Evolutionary conservation across 2,888 invertebrate species (phyloP).

Genomic region (Drosophila tripunctata): DNA sequence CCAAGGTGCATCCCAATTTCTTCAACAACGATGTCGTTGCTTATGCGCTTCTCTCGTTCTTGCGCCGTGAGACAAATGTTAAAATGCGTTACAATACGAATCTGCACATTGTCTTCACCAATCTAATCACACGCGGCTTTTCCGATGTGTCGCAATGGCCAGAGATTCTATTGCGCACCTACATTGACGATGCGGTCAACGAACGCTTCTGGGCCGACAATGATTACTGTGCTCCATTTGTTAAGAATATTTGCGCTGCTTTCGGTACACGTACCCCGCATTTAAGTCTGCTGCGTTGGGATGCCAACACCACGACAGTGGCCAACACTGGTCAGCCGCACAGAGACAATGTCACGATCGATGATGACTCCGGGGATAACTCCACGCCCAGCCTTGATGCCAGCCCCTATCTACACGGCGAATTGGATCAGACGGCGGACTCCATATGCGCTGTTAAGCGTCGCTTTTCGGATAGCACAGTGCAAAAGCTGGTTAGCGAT

Average conservation of each 20-base stretch:
- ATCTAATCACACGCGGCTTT: slow-evolving; percentile 92
- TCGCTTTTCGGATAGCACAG: slow-evolving; percentile 85
- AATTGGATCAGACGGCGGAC: slow-evolving; percentile 84
- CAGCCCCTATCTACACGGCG: slow-evolving; percentile 78
- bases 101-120: slow-evolving; percentile 92
- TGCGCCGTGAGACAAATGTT: slow-evolving; percentile 91
- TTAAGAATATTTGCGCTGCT: slow-evolving; percentile 92
- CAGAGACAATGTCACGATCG: slow-evolving; percentile 69
- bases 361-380: slow-evolving; percentile 86
- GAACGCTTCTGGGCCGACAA: slow-evolving; percentile 98
- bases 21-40: slow-evolving; percentile 91
- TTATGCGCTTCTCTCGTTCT: slow-evolving; percentile 91
- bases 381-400: slow-evolving; percentile 83
- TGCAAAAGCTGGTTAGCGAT: slow-evolving; percentile 92
- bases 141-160: slow-evolving; percentile 95
- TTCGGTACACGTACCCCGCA: slow-evolving; percentile 83
- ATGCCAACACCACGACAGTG: slow-evolving; percentile 62
- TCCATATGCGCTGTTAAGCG: slow-evolving; percentile 85
- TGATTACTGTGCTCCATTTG: slow-evolving; percentile 94
- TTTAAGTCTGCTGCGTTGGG: slow-evolving; percentile 70
- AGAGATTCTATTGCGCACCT: slow-evolving; percentile 95
- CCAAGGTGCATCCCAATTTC: slow-evolving; percentile 91
- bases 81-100: slow-evolving; percentile 92
- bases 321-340: slow-evolving; percentile 50
- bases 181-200: slow-evolving; percentile 96